Conservation (phyloP, 1,140 invertebrate species). For the Pristionchus pacificus region DNA sequence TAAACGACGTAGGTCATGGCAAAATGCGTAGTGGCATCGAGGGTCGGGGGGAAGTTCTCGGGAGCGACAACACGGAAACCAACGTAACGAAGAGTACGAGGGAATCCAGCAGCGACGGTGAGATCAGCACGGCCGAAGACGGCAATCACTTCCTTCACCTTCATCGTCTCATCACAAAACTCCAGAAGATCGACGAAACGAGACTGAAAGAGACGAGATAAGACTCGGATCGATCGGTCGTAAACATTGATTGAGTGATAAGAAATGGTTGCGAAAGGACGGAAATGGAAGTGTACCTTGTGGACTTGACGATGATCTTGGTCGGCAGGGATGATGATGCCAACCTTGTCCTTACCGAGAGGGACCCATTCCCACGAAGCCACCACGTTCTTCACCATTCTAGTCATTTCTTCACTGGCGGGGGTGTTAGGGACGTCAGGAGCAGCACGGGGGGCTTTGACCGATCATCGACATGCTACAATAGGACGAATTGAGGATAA, state of each 20-base stretch:
- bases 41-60: conserved; percentile 13
- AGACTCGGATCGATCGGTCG: conserved; percentile 4
- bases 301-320: conserved; percentile 8
- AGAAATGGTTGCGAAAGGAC: not conserved
- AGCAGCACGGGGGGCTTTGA: conserved; percentile 8
- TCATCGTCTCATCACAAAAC: conserved; percentile 12
- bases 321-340: not conserved
- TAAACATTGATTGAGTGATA: conserved; percentile 10
- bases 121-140: conserved; percentile 22
- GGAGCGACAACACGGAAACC: conserved; percentile 27
- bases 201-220: not conserved
- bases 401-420: not conserved
- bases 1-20: conserved; percentile 30
- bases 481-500: too few species aligned
- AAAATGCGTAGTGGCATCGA: conserved; percentile 19
- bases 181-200: conserved; percentile 19
- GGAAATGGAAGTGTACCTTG: conserved; percentile 7
- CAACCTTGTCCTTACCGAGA: not conserved
- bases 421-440: conserved; percentile 18
- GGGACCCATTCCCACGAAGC: conserved; percentile 9
- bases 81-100: conserved; percentile 27
- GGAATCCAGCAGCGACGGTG: conserved; percentile 21
- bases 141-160: conserved; percentile 26
- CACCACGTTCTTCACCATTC: conserved; percentile 5
- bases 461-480: too few species aligned